Conservation (phyloP, 2,797 vertebrate species). For the Eulemur coronatus region DNA sequence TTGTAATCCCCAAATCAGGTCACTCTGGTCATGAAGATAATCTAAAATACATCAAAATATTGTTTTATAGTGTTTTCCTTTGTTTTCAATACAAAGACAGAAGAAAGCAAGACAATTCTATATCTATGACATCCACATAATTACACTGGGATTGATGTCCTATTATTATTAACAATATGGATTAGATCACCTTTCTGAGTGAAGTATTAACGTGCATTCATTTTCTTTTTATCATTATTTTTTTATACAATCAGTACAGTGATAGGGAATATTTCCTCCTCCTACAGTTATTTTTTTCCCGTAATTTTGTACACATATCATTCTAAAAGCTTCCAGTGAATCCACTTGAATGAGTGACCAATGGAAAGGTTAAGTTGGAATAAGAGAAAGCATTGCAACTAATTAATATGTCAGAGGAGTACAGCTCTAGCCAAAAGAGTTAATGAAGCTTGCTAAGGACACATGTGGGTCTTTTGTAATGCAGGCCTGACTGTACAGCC, state of each 20-base stretch:
- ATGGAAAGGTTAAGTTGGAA: constrained; percentile 82
- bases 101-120: not conserved
- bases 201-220: not conserved
- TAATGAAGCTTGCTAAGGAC: constrained; percentile 84
- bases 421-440: constrained; percentile 78
- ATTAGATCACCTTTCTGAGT: not conserved
- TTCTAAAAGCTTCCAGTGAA: constrained; percentile 81
- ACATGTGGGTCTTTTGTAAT: constrained; percentile 80
- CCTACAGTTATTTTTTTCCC: constrained; percentile 45
- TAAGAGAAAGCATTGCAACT: constrained; percentile 81
- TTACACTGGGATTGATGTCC: not conserved
- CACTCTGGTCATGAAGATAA: not conserved
- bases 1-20: not conserved
- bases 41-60: not conserved
- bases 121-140: not conserved
- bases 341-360: constrained; percentile 84
- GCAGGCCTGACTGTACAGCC: constrained; percentile 55
- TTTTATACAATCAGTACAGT: constrained; percentile 37
- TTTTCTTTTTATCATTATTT: not conserved
- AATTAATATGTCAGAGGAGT: constrained; percentile 93
- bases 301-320: constrained; percentile 75
- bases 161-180: not conserved
- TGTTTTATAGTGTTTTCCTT: not conserved
- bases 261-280: constrained; percentile 63
- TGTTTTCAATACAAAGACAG: constrained; percentile 10